Percentiles rank a stretch among this genome's conserved stretches.
Evolutionary conservation across 2,888 invertebrate species (phyloP).

Genomic region (Eilema griseolum): DNA sequence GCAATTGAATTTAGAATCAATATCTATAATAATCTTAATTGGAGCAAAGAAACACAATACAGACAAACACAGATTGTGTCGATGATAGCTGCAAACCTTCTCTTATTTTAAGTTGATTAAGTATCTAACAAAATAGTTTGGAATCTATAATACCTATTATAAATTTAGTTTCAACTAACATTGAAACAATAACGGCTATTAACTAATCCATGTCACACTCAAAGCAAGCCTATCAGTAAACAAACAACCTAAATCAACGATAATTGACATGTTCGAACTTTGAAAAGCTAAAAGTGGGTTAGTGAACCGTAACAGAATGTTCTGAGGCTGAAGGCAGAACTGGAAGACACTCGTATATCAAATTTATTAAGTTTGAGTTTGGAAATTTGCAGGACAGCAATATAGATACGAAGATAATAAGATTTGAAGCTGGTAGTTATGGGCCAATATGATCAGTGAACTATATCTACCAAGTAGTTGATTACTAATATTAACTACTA

Average conservation of each 20-base stretch:
- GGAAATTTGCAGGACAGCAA: slow-evolving; percentile 40
- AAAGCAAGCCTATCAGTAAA: slow-evolving; percentile 10
- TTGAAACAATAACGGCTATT: background rate
- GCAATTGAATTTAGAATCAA: too few relatives aligned
- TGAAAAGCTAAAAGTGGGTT: slow-evolving; percentile 44
- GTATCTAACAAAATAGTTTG: background rate
- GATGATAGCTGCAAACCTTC: too few relatives aligned
- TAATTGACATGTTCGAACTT: slow-evolving; percentile 38
- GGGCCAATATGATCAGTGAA: background rate
- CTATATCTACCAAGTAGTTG: background rate
- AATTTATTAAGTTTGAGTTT: slow-evolving; percentile 55
- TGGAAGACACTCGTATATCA: slow-evolving; percentile 53
- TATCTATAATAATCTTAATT: too few relatives aligned
- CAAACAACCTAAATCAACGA: slow-evolving; percentile 27
- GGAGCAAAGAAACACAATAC: too few relatives aligned
- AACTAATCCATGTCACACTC: background rate
- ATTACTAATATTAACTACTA: too few relatives aligned
- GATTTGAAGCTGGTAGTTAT: background rate
- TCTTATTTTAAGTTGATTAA: too few relatives aligned
- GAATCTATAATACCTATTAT: background rate
- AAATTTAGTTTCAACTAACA: background rate
- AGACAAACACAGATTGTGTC: too few relatives aligned
- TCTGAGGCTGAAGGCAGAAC: slow-evolving; percentile 28
- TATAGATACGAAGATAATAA: background rate
- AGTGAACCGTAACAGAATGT: slow-evolving; percentile 28